phyloP scores from a whole-genome alignment of 2,797 vertebrate genomes.

The Erpetoichthys calabaricus region DNA sequence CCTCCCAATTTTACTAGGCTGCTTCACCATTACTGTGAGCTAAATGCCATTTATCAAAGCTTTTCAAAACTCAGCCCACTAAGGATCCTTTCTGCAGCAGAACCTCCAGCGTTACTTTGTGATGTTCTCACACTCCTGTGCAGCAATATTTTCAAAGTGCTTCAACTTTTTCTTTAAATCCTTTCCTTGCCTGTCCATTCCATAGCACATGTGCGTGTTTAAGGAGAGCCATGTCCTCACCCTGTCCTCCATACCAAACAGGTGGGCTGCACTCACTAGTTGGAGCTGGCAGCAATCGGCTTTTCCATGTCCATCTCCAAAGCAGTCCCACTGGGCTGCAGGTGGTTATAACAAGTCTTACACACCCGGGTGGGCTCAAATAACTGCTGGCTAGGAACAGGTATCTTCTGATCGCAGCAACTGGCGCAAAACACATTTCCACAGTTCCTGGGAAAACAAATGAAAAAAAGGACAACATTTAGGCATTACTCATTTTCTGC shows the following conservation, averaged over 20 bases:
- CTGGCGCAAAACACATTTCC: slow-evolving; percentile 95
- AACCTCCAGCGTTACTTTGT: slow-evolving; percentile 15
- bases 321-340: slow-evolving; percentile 53
- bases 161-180: too few relatives aligned
- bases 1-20: too few relatives aligned
- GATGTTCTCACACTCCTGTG: slow-evolving; percentile 26
- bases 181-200: slow-evolving; percentile 14
- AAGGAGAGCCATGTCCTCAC: slow-evolving; percentile 20
- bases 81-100: slow-evolving; percentile 29
- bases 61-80: slow-evolving; percentile 15
- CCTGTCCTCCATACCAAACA: slow-evolving; percentile 8
- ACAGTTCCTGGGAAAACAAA: slow-evolving; percentile 69
- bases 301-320: slow-evolving; percentile 81
- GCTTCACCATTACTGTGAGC: too few relatives aligned
- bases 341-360: slow-evolving; percentile 77
- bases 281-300: slow-evolving; percentile 79
- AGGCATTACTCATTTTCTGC: slow-evolving; percentile 16
- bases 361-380: slow-evolving; percentile 90
- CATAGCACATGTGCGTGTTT: slow-evolving; percentile 14
- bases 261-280: slow-evolving; percentile 42
- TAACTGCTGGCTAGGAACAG: slow-evolving; percentile 94
- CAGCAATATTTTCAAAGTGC: slow-evolving; percentile 8
- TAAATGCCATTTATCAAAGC: too few relatives aligned
- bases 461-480: slow-evolving; percentile 23
- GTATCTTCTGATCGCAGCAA: slow-evolving; percentile 96